Conservation (phyloP, 2,113 vertebrate genomes). For the Nothocercus julius region DNA sequence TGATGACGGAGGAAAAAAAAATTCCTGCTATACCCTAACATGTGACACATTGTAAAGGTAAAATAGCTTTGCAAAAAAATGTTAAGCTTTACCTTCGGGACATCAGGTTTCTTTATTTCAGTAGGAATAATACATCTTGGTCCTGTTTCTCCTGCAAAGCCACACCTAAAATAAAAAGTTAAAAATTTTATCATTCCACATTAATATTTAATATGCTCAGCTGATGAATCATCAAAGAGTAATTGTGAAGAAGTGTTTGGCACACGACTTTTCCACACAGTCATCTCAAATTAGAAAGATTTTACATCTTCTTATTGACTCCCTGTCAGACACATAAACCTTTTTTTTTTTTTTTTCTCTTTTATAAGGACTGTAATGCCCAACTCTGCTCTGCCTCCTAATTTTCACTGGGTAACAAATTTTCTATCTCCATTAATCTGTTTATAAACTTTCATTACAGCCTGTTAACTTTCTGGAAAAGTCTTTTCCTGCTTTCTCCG, state of each 20-base stretch:
- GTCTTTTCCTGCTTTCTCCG: background rate
- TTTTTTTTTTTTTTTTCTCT: background rate
- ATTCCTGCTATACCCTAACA: background rate
- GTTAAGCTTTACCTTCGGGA: constrained; percentile 80
- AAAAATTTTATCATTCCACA: background rate
- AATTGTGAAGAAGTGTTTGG: background rate
- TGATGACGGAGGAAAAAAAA: background rate
- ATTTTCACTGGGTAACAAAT: background rate
- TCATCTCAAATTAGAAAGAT: background rate
- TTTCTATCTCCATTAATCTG: background rate
- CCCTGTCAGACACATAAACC: background rate
- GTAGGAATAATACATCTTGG: constrained; percentile 98
- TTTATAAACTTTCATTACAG: background rate
- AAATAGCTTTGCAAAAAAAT: background rate
- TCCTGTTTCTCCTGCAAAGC: constrained; percentile 97
- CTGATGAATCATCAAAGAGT: background rate
- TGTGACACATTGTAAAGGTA: fast-evolving
- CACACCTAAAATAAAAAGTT: constrained; percentile 81
- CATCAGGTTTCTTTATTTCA: constrained; percentile 89
- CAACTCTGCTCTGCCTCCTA: background rate
- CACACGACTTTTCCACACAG: background rate
- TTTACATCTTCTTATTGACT: background rate
- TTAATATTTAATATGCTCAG: background rate
- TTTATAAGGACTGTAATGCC: background rate
- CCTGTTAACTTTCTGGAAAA: background rate